These are phyloP conservation scores for Callyntrura sp. DNA, from an alignment of 2,888 invertebrate species.

Conservation along the genomic window DNA sequence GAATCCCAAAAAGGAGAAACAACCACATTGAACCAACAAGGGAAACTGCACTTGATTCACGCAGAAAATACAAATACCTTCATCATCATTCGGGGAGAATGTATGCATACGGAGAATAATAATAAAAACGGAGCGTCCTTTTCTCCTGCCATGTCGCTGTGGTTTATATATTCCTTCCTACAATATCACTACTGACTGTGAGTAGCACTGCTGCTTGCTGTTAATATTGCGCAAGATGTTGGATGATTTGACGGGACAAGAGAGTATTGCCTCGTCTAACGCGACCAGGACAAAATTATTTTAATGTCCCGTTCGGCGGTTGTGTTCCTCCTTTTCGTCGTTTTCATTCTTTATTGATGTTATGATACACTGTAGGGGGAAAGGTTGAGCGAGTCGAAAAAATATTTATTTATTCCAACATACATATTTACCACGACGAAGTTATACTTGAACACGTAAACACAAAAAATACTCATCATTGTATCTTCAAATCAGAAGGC, in stretches of 20 bases:
- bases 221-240: conserved; percentile 4
- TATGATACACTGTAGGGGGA: neutral
- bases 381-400: neutral
- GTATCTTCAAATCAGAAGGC: neutral
- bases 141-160: neutral
- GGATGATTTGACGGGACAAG: conserved; percentile 33
- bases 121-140: conserved; percentile 6
- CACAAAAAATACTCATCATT: neutral
- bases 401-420: conserved; percentile 33
- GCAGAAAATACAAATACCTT: neutral
- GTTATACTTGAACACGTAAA: neutral
- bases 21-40: neutral
- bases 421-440: conserved; percentile 3
- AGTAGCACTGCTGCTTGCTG: neutral
- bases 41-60: conserved; percentile 33
- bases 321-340: conserved; percentile 3
- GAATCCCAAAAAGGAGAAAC: conserved; percentile 10
- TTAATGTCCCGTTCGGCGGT: neutral
- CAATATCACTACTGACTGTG: neutral
- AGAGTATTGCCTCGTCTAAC: conserved; percentile 51
- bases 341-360: neutral
- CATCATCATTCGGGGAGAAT: conserved; percentile 27
- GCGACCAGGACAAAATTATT: too few relatives aligned
- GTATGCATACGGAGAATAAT: neutral
- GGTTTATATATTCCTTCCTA: neutral